A percentile compares a stretch with the other conserved stretches of the same genome.
phyloP scores from a whole-genome alignment of 2,113 vertebrate genomes.

The Lophius piscatorius region DNA sequence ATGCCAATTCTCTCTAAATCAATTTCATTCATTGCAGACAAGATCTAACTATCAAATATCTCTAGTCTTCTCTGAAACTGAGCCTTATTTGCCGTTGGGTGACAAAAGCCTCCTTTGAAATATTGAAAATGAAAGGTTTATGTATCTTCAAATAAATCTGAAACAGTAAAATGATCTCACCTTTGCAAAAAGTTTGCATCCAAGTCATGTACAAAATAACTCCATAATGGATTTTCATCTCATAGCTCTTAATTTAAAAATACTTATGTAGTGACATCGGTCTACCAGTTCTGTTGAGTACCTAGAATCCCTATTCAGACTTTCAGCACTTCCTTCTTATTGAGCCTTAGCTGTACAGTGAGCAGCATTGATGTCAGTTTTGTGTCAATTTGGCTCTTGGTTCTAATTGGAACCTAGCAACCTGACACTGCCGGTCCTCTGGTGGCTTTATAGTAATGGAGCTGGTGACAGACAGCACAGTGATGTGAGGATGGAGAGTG shows the following conservation, averaged over 20 bases:
- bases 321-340: conserved; percentile 35
- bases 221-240: neutral
- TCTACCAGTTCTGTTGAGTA: too few relatives aligned
- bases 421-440: conserved; percentile 12
- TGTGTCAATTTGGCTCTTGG: conserved; percentile 20
- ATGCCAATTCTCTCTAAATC: conserved; percentile 48
- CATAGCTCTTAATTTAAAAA: neutral
- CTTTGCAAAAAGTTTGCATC: neutral
- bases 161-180: neutral
- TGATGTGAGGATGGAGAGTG: conserved; percentile 49
- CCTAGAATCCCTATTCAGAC: conserved; percentile 26
- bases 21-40: conserved; percentile 54
- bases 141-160: conserved; percentile 1
- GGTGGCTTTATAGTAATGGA: conserved; percentile 42
- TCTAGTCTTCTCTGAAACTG: conserved; percentile 38
- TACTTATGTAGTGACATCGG: too few relatives aligned
- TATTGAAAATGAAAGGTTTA: too few relatives aligned
- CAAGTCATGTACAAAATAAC: neutral
- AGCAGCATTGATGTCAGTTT: conserved; percentile 26
- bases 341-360: conserved; percentile 19
- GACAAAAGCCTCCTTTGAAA: too few relatives aligned
- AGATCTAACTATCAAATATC: conserved; percentile 46
- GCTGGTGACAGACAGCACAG: conserved; percentile 23
- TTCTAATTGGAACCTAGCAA: conserved; percentile 55
- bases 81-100: conserved; percentile 9